A percentile compares a stretch with the other conserved stretches of the same genome.
Evolutionary conservation across 2,113 vertebrate genomes (phyloP).

Genomic region (Panurus biarmicus): DNA sequence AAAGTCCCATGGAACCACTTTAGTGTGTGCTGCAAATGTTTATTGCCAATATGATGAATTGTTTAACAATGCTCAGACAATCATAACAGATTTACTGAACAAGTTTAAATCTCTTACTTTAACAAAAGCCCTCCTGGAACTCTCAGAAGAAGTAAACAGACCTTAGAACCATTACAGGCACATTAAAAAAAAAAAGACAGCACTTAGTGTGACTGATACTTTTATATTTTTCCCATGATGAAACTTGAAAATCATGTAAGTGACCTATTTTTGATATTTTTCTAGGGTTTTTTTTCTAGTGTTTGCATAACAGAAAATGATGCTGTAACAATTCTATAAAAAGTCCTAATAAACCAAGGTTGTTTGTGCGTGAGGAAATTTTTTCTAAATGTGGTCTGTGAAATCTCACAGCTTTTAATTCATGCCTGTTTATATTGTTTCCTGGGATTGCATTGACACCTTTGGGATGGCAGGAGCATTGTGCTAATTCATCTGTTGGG

Average conservation of each 20-base stretch:
- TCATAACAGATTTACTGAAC: constrained; percentile 32
- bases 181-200: background rate
- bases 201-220: background rate
- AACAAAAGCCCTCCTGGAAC: background rate
- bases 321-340: background rate
- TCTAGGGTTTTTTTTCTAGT: background rate
- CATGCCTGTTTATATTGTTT: background rate
- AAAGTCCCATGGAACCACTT: background rate
- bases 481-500: background rate
- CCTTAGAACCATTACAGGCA: background rate
- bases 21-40: constrained; percentile 7
- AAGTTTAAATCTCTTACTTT: constrained; percentile 13
- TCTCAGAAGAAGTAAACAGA: background rate
- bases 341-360: background rate
- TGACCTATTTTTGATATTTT: background rate
- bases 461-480: background rate
- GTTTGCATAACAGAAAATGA: background rate
- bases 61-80: constrained; percentile 19
- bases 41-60: constrained; percentile 49
- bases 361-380: background rate
- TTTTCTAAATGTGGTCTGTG: background rate
- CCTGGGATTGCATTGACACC: background rate
- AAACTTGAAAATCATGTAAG: background rate
- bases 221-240: background rate
- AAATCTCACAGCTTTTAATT: background rate